Conservation (phyloP, 2,888 invertebrate species). For the Nemapogon koenigi region DNA sequence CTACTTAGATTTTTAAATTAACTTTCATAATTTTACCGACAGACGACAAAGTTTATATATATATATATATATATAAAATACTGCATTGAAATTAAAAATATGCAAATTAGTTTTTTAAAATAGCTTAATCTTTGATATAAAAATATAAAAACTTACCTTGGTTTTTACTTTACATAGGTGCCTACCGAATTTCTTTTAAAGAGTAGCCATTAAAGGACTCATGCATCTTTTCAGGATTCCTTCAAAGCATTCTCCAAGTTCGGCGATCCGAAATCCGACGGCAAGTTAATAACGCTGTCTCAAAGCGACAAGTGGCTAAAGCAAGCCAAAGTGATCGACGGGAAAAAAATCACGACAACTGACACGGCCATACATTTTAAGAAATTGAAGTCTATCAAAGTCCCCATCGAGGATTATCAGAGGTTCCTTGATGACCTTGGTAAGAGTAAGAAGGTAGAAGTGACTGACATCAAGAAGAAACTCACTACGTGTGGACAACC, state of each 20-base stretch:
- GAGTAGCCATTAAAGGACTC: too few species aligned
- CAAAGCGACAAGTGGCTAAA: conserved; percentile 96
- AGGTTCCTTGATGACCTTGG: conserved; percentile 87
- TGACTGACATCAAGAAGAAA: conserved; percentile 80
- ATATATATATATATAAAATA: too few species aligned
- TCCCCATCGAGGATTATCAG: conserved; percentile 78
- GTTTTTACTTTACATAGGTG: too few species aligned
- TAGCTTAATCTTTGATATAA: too few species aligned
- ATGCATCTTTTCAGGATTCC: conserved; percentile 64
- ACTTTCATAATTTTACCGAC: too few species aligned
- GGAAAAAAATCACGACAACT: conserved; percentile 86
- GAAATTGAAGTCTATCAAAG: conserved; percentile 83
- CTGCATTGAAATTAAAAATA: too few species aligned
- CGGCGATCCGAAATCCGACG: conserved; percentile 86
- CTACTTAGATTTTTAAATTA: too few species aligned
- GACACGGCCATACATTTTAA: conserved; percentile 91
- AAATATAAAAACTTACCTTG: too few species aligned
- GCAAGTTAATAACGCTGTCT: conserved; percentile 83
- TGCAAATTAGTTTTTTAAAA: too few species aligned
- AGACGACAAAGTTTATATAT: too few species aligned
- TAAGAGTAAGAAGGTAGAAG: conserved; percentile 81
- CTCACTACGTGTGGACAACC: conserved; percentile 82
- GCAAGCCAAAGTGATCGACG: conserved; percentile 81
- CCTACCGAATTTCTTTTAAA: too few species aligned
- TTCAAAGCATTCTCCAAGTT: conserved; percentile 87